These are phyloP conservation scores for Microchirus variegatus DNA, from an alignment of 2,797 vertebrate species.

Conservation along the genomic window DNA sequence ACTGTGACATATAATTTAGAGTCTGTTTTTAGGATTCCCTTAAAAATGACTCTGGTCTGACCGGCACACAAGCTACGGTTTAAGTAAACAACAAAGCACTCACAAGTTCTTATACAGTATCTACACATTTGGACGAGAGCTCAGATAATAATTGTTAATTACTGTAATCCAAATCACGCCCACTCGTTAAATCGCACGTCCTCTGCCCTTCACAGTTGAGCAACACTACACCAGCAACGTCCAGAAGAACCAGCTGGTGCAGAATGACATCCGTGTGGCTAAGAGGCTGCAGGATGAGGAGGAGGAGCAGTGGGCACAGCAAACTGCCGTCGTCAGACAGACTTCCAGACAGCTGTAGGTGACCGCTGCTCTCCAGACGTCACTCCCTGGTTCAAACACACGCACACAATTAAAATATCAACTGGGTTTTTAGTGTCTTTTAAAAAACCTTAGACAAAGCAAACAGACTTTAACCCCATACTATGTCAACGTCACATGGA, in stretches of 20 bases:
- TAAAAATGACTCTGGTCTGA: slow-evolving; percentile 7
- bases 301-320: slow-evolving; percentile 58
- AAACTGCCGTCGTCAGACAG: slow-evolving; percentile 62
- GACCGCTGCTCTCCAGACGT: not conserved
- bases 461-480: not conserved
- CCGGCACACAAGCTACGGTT: not conserved
- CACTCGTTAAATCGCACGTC: not conserved
- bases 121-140: not conserved
- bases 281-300: slow-evolving; percentile 82
- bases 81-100: not conserved
- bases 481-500: not conserved
- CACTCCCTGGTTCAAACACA: not conserved
- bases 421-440: not conserved
- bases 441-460: not conserved
- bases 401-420: not conserved
- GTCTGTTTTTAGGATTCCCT: slow-evolving; percentile 4
- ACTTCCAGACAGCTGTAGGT: slow-evolving; percentile 70
- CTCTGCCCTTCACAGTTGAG: slow-evolving; percentile 66
- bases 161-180: not conserved
- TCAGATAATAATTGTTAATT: not conserved
- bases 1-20: slow-evolving; percentile 12
- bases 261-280: slow-evolving; percentile 80
- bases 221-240: slow-evolving; percentile 84
- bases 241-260: slow-evolving; percentile 82
- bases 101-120: not conserved